Evolutionary conservation across 1,140 invertebrate genomes (phyloP).

Genomic region (Nasonia longicornis): DNA sequence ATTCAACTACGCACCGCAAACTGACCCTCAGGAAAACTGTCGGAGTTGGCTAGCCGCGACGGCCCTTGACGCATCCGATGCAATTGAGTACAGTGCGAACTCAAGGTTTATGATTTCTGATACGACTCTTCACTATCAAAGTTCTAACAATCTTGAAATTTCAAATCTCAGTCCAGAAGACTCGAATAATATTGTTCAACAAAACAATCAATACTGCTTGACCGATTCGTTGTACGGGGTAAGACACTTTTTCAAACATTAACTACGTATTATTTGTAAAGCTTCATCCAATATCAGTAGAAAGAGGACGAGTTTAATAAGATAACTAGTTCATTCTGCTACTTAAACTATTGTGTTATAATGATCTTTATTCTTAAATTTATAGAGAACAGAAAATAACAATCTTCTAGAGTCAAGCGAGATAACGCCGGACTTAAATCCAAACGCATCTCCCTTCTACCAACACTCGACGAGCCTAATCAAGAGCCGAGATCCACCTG

Average conservation of each 20-base stretch:
- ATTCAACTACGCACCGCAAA: constrained; percentile 46
- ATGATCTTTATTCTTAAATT: background rate
- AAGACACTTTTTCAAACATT: constrained; percentile 17
- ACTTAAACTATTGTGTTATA: no score
- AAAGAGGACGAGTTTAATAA: background rate
- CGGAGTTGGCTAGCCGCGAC: constrained; percentile 57
- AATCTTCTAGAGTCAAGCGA: constrained; percentile 9
- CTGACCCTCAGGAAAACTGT: constrained; percentile 56
- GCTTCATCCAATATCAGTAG: background rate
- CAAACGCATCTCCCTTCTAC: constrained; percentile 10
- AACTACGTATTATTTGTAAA: background rate
- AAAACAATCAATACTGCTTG: constrained; percentile 19
- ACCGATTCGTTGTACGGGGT: constrained; percentile 30
- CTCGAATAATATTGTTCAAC: constrained; percentile 6
- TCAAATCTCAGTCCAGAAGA: constrained; percentile 4
- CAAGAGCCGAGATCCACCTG: constrained; percentile 1
- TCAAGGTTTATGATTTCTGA: background rate
- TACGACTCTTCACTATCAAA: constrained; percentile 37
- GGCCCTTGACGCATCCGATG: constrained; percentile 47
- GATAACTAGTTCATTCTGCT: background rate
- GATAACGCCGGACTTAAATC: constrained; percentile 9
- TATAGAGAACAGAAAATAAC: background rate
- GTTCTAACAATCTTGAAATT: constrained; percentile 17
- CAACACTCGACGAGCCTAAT: background rate
- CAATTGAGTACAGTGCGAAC: constrained; percentile 51